These are phyloP conservation scores for Ceyx cyanopectus DNA, from an alignment of 2,113 vertebrate species.

Conservation along the genomic window DNA sequence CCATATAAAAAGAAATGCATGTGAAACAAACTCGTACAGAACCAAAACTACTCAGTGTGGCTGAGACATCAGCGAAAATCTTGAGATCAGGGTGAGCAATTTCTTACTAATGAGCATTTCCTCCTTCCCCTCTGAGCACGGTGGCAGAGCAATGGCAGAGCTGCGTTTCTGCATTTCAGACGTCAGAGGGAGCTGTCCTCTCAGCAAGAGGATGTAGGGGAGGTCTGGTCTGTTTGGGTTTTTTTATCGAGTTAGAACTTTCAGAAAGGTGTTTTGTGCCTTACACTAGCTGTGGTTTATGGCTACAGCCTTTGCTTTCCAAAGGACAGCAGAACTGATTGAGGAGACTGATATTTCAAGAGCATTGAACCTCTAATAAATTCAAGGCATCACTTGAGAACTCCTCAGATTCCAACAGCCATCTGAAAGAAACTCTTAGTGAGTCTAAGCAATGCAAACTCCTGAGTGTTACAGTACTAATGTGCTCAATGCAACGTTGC, in stretches of 20 bases:
- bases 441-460: neutral
- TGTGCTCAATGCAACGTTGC: neutral
- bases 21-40: neutral
- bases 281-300: neutral
- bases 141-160: neutral
- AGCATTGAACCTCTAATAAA: neutral
- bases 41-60: neutral
- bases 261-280: neutral
- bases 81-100: neutral
- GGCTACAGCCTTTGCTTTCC: neutral
- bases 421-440: neutral
- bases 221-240: neutral
- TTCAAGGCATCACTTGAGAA: neutral
- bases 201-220: neutral
- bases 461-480: neutral
- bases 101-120: neutral
- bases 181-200: conserved; percentile 44
- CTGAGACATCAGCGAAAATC: neutral
- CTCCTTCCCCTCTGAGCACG: accelerated
- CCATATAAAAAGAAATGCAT: neutral
- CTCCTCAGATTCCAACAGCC: neutral
- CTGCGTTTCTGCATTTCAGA: conserved; percentile 13
- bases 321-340: neutral
- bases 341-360: neutral
- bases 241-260: neutral